Conservation (phyloP, 2,888 invertebrate species). For the Fissipunctia ypsillon region DNA sequence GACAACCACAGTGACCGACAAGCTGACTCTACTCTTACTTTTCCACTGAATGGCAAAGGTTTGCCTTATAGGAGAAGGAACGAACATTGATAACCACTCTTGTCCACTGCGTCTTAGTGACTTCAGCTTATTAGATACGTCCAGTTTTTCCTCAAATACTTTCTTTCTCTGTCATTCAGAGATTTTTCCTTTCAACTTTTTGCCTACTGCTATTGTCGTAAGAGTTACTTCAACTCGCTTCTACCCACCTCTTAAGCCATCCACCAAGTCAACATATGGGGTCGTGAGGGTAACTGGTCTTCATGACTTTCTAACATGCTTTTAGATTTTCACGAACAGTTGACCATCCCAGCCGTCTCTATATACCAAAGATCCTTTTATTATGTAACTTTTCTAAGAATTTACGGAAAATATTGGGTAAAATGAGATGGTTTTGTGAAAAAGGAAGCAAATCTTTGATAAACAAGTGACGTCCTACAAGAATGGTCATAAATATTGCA, state of each 20-base stretch:
- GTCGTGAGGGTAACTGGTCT: slow-evolving; percentile 64
- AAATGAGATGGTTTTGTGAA: background rate
- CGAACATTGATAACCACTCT: background rate
- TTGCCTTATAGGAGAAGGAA: too few species aligned
- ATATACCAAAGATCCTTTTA: slow-evolving; percentile 24
- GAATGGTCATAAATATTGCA: background rate
- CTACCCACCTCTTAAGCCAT: slow-evolving; percentile 52
- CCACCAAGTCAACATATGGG: slow-evolving; percentile 70
- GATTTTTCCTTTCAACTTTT: too few species aligned
- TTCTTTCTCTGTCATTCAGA: too few species aligned
- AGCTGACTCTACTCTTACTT: too few species aligned
- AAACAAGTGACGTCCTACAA: too few species aligned
- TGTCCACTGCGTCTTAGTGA: background rate
- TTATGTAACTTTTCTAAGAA: background rate
- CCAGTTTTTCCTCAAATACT: too few species aligned
- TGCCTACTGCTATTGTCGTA: too few species aligned
- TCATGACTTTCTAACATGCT: slow-evolving; percentile 75
- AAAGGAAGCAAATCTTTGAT: background rate
- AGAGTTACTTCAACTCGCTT: slow-evolving; percentile 16
- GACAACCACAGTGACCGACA: too few species aligned
- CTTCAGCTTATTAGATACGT: too few species aligned
- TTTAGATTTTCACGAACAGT: slow-evolving; percentile 79
- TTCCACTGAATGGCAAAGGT: background rate
- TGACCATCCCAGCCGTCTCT: slow-evolving; percentile 65
- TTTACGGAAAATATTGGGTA: background rate